Evolutionary conservation across 2,797 vertebrate genomes (phyloP).

Genomic region (Enteromius fasciolatus): DNA sequence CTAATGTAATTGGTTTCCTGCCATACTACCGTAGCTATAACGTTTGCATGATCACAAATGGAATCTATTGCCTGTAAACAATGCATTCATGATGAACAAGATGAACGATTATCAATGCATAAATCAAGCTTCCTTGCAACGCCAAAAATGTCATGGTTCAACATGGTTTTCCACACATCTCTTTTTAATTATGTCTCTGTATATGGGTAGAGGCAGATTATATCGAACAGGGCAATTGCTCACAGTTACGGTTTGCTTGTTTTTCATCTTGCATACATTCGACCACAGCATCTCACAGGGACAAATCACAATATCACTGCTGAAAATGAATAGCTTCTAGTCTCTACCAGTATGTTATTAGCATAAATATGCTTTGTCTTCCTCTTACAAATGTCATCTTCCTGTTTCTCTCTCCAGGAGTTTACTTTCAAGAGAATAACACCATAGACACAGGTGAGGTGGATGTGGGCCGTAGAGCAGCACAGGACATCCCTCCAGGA

Average conservation of each 20-base stretch:
- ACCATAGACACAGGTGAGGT: conserved; percentile 97
- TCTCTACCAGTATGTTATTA: background rate
- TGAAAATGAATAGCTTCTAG: conserved; percentile 16
- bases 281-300: background rate
- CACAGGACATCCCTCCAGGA: conserved; percentile 93
- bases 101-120: conserved; percentile 1
- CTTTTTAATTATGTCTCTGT: conserved; percentile 23
- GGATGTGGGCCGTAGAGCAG: conserved; percentile 89
- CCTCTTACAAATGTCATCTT: conserved; percentile 9
- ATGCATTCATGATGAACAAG: background rate
- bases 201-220: background rate
- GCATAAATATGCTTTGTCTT: background rate
- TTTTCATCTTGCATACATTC: conserved; percentile 1
- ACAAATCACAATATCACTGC: background rate
- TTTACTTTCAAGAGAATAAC: conserved; percentile 94
- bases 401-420: conserved; percentile 62
- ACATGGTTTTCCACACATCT: background rate
- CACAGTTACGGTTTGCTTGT: conserved; percentile 16
- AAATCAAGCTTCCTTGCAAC: background rate
- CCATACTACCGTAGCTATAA: background rate
- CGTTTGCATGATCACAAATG: background rate
- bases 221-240: conserved; percentile 2
- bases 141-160: background rate
- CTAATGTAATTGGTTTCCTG: background rate
- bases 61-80: conserved; percentile 1